Evolutionary conservation across 2,888 invertebrate species (phyloP).

Genomic region (Podotricha telesiphe): DNA sequence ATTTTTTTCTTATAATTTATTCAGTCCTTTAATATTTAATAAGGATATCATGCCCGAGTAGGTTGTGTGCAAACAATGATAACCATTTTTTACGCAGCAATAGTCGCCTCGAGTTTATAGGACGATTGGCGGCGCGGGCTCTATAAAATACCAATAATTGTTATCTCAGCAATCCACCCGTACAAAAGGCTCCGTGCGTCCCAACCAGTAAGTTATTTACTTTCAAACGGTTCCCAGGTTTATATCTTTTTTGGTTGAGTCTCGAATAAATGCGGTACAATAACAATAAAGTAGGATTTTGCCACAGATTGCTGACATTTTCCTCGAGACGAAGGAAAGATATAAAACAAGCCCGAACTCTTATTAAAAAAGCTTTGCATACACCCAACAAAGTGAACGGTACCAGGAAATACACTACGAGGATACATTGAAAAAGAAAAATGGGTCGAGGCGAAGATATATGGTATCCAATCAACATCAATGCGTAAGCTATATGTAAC

Average conservation of each 20-base stretch:
- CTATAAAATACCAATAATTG: conserved; percentile 71
- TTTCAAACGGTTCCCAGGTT: conserved; percentile 72
- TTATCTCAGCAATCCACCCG: conserved; percentile 67
- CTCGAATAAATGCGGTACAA: conserved; percentile 75
- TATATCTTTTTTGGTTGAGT: conserved; percentile 69
- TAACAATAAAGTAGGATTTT: conserved; percentile 80
- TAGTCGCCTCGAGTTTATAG: conserved; percentile 48
- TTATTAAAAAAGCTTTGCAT: conserved; percentile 78
- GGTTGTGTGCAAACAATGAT: conserved; percentile 38
- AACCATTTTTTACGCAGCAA: conserved; percentile 41
- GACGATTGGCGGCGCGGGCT: conserved; percentile 53
- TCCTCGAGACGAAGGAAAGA: conserved; percentile 68
- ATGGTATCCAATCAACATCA: conserved; percentile 38
- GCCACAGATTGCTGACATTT: conserved; percentile 77
- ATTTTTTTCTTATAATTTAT: conserved; percentile 36
- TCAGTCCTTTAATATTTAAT: conserved; percentile 7
- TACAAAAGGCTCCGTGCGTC: conserved; percentile 54
- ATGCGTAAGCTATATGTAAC: conserved; percentile 24
- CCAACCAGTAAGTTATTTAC: conserved; percentile 68
- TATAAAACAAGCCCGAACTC: conserved; percentile 66
- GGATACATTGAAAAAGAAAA: conserved; percentile 46
- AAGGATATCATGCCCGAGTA: conserved; percentile 9
- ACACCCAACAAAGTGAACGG: conserved; percentile 57
- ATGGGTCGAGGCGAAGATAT: conserved; percentile 41
- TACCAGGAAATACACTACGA: conserved; percentile 49